These are phyloP conservation scores for Pseudanteris insignis DNA, from an alignment of 2,888 invertebrate genomes.

Conservation along the genomic window DNA sequence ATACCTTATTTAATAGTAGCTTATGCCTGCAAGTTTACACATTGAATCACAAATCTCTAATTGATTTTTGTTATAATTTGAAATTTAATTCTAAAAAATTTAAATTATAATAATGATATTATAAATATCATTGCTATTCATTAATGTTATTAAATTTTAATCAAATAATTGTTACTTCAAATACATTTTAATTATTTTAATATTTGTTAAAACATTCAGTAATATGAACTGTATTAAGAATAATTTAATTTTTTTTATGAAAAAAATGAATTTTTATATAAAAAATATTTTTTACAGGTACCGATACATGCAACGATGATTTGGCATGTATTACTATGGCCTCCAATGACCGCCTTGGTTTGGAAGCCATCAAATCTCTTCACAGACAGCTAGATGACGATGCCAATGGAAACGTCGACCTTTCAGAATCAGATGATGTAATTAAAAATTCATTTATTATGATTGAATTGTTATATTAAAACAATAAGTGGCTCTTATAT, in stretches of 20 bases:
- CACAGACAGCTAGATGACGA: slow-evolving; percentile 97
- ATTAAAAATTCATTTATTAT: slow-evolving; percentile 51
- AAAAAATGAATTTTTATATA: background rate
- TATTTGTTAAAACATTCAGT: background rate
- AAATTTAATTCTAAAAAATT: too few species aligned
- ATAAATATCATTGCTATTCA: too few species aligned
- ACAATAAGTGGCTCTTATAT: too few species aligned
- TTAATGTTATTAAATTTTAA: too few species aligned
- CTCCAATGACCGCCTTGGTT: slow-evolving; percentile 83
- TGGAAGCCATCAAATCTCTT: slow-evolving; percentile 91
- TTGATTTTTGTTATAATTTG: too few species aligned
- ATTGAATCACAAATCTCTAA: too few species aligned
- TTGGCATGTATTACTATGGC: slow-evolving; percentile 76
- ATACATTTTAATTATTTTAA: background rate
- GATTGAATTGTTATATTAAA: too few species aligned
- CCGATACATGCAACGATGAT: slow-evolving; percentile 75
- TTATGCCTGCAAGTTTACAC: too few species aligned
- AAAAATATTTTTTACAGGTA: background rate
- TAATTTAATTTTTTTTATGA: too few species aligned
- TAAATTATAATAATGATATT: too few species aligned
- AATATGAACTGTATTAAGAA: background rate
- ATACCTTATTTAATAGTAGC: too few species aligned
- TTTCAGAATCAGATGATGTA: slow-evolving; percentile 97
- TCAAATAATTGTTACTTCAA: too few species aligned
- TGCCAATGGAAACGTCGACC: slow-evolving; percentile 96